Conservation (phyloP, 1,140 invertebrate species). For the Atta cephalotes region DNA sequence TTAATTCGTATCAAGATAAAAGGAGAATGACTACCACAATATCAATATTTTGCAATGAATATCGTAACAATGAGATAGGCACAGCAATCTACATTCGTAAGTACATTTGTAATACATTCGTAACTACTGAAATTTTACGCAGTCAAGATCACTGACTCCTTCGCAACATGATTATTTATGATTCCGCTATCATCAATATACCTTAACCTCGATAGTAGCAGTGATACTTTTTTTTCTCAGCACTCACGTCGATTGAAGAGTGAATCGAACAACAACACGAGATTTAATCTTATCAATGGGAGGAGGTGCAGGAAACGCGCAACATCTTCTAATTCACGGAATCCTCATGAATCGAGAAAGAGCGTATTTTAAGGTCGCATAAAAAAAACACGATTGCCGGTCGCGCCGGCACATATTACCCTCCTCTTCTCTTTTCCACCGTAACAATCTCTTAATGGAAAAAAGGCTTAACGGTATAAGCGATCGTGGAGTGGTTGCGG, state of each 20-base stretch:
- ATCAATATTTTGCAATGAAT: not conserved
- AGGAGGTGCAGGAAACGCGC: conserved; percentile 7
- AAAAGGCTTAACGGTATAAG: conserved; percentile 58
- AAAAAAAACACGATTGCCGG: conserved; percentile 49
- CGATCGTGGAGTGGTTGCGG: conserved; percentile 27
- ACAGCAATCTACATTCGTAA: no score
- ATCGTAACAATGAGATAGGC: not conserved
- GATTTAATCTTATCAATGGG: conserved; percentile 39
- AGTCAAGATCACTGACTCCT: not conserved
- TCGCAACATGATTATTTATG: not conserved
- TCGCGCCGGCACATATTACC: conserved; percentile 5
- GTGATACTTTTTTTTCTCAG: conserved; percentile 16
- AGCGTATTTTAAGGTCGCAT: conserved; percentile 35
- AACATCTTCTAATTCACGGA: conserved; percentile 23
- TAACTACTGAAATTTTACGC: not conserved
- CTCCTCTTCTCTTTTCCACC: not conserved
- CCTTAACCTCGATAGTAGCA: not conserved
- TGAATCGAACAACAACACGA: conserved; percentile 45
- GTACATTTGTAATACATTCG: not conserved
- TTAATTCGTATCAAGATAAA: not conserved
- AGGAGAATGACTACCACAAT: not conserved
- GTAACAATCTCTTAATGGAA: conserved; percentile 65
- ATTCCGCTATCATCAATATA: not conserved
- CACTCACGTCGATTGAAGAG: conserved; percentile 63
- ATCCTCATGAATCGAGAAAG: conserved; percentile 37